A percentile compares a stretch with the other conserved stretches of the same genome.
Conservation (phyloP, 1,140 invertebrate species). For the Charaxes varanes region DNA sequence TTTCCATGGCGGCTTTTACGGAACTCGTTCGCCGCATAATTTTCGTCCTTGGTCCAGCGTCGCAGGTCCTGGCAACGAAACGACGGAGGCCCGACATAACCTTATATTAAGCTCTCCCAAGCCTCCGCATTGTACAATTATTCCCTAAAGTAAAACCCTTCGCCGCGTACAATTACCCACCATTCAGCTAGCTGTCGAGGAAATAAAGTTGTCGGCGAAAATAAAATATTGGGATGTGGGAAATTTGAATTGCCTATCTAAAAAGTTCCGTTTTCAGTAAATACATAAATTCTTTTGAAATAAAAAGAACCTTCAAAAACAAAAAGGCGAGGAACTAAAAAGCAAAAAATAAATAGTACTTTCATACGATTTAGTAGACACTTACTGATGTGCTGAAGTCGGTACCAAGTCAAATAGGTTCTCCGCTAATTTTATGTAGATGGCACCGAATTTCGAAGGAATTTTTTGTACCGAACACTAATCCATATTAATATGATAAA, state of each 20-base stretch:
- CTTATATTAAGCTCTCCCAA: conserved; percentile 66
- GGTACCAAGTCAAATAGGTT: too few relatives aligned
- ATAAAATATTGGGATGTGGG: conserved; percentile 59
- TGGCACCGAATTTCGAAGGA: too few relatives aligned
- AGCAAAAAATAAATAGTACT: too few relatives aligned
- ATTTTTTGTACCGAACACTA: too few relatives aligned
- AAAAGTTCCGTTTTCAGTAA: conserved; percentile 22
- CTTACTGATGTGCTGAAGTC: too few relatives aligned
- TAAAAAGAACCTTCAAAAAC: too few relatives aligned
- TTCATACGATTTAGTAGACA: too few relatives aligned
- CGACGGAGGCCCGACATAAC: conserved; percentile 43
- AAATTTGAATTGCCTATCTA: conserved; percentile 54
- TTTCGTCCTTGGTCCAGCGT: conserved; percentile 65
- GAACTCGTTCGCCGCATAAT: conserved; percentile 66
- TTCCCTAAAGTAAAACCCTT: conserved; percentile 67
- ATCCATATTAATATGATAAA: too few relatives aligned
- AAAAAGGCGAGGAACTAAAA: too few relatives aligned
- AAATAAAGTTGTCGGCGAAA: conserved; percentile 57
- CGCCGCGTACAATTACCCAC: conserved; percentile 65
- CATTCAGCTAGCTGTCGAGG: conserved; percentile 52
- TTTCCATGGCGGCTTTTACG: conserved; percentile 60
- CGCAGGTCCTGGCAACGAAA: conserved; percentile 49
- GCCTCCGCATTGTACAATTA: conserved; percentile 63
- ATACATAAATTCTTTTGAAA: conserved; percentile 1
- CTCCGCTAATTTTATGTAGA: too few relatives aligned